Base-by-base conservation (phyloP, 1,140 invertebrate genomes). In the Conus ventricosus region DNA sequence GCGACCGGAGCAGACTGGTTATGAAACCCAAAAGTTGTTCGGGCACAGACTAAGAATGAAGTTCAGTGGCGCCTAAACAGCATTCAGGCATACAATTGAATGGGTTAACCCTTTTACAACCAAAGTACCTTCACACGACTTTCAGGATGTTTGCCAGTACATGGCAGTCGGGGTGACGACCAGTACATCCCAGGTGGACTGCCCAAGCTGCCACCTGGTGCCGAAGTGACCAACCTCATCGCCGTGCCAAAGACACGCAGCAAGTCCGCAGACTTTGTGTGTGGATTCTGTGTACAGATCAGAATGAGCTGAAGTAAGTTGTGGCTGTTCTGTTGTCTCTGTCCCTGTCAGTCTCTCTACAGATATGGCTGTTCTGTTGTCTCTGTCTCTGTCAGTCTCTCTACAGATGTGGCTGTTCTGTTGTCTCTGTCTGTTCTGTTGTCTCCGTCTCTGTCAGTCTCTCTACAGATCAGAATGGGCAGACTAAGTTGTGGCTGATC, bases 131-230 rank as follows among this genome's bases (percentile, higher is more conserved):
- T 39, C 3, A 39, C 39, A 39, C 39, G 39, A 39, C 39, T 84
- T 84, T 54, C 75, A 92, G 91, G 88, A 90, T 27, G 82, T 90
- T 25, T 90, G 90, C 76, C 88, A 89, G 27, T 90, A 80, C 78
- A 86, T 92, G 75, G 91, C 91, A 60, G 90, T 91, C 23, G 91
- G 91, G 20, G 83, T 80, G 39, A 85, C 88, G n/a, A 90, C 88
- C 83, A 89, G 67, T 80, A 91, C 54, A 85, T 91, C 13, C 90
- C 90, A 27, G 88, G 87, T 8, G 85, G 75, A 8, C 25, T 82
- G 25, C 91, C 91, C 55, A 88, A 88, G 17, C 84, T 91, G 53
- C 91, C 91, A 0, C 51, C 88, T 53, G 91, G 90, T 51, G 82
- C 71, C 27, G 51, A 60, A 17, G 84, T 89, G 15, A 86, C 82